Percentiles rank a stretch among this genome's conserved stretches.
phyloP scores from a whole-genome alignment of 2,113 vertebrate genomes.

The Mastomys coucha region DNA sequence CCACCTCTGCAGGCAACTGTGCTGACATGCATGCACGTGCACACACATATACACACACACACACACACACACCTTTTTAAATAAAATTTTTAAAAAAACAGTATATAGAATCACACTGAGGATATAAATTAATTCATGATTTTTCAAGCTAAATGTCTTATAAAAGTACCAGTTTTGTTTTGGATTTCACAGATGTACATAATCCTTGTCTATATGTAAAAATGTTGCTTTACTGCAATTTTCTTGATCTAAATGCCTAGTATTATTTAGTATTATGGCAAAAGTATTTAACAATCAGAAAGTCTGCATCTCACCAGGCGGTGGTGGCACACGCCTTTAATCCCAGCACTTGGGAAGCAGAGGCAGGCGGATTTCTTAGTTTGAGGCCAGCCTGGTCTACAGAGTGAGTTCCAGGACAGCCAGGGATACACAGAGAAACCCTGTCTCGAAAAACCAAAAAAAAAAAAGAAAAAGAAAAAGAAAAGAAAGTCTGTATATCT shows the following conservation, averaged over 20 bases:
- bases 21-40: not conserved
- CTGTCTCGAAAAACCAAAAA: too few relatives aligned
- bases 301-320: too few relatives aligned
- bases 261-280: not conserved
- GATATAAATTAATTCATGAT: not conserved
- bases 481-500: conserved; percentile 12
- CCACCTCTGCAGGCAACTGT: not conserved
- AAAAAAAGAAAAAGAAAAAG: too few relatives aligned
- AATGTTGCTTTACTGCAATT: conserved; percentile 16
- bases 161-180: conserved; percentile 12
- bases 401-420: too few relatives aligned
- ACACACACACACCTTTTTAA: not conserved
- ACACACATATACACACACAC: not conserved
- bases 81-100: not conserved
- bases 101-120: not conserved
- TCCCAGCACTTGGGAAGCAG: too few relatives aligned
- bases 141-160: not conserved
- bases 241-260: conserved; percentile 12
- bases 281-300: not conserved
- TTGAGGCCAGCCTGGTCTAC: too few relatives aligned
- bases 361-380: too few relatives aligned
- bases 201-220: conserved; percentile 22
- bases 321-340: too few relatives aligned
- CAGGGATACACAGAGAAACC: too few relatives aligned
- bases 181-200: not conserved